Evolutionary conservation across 2,113 vertebrate genomes (phyloP).

Genomic region (Gambusia holbrooki): DNA sequence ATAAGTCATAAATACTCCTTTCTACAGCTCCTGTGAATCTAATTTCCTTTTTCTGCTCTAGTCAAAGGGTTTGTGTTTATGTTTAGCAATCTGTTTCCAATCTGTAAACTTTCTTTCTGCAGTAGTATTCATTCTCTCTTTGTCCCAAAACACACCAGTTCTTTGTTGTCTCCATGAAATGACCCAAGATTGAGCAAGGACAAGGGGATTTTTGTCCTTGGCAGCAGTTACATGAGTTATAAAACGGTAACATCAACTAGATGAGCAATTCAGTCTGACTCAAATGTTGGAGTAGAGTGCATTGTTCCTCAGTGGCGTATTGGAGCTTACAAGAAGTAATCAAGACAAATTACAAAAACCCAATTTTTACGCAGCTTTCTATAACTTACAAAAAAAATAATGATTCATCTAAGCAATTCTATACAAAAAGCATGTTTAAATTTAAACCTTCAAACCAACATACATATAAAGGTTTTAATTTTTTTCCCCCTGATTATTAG

Average conservation of each 20-base stretch:
- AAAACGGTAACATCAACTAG: conserved; percentile 67
- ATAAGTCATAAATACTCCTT: conserved; percentile 71
- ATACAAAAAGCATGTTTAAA: neutral
- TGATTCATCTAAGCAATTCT: neutral
- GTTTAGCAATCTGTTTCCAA: conserved; percentile 75
- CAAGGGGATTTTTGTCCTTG: conserved; percentile 56
- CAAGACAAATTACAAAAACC: neutral
- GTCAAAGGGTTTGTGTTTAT: conserved; percentile 81
- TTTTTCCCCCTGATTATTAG: too few species aligned
- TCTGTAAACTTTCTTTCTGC: conserved; percentile 64
- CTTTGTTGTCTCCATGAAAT: conserved; percentile 53
- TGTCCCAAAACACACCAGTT: conserved; percentile 27
- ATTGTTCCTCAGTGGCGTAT: neutral
- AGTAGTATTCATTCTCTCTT: conserved; percentile 35
- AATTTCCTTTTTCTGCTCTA: conserved; percentile 77
- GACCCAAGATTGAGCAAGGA: conserved; percentile 57
- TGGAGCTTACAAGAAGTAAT: conserved; percentile 34
- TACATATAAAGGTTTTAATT: too few species aligned
- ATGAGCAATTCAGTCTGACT: conserved; percentile 36
- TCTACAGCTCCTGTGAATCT: conserved; percentile 76
- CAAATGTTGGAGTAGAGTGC: conserved; percentile 18
- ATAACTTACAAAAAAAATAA: neutral
- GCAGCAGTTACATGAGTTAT: conserved; percentile 62
- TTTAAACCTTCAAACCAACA: too few species aligned
- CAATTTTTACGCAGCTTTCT: neutral